Evolutionary conservation across 1,140 invertebrate species (phyloP).

Genomic region (Polypedilum vanderplanki): DNA sequence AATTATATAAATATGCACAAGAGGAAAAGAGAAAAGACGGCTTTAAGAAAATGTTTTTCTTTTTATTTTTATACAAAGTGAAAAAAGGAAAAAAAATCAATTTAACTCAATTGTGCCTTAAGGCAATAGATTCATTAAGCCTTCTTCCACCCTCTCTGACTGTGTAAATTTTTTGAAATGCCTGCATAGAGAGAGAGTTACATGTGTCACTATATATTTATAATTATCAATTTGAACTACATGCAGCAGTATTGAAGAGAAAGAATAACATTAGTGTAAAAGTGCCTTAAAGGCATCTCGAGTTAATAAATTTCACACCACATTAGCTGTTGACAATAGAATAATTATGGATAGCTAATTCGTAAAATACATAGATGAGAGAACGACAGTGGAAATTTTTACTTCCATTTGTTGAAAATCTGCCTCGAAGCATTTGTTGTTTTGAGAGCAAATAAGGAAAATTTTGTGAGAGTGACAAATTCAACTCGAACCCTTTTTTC

Average conservation of each 20-base stretch:
- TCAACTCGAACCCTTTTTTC: constrained; percentile 24
- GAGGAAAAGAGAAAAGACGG: too few species aligned
- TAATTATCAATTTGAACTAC: neutral
- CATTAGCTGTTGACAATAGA: constrained; percentile 35
- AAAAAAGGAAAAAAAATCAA: too few species aligned
- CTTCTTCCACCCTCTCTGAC: neutral
- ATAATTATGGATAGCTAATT: constrained; percentile 32
- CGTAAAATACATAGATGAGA: constrained; percentile 14
- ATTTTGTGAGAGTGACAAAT: constrained; percentile 20
- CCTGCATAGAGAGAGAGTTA: neutral
- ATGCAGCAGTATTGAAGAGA: too few species aligned
- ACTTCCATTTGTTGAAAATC: neutral
- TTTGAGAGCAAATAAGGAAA: neutral
- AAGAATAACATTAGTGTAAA: neutral
- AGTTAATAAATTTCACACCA: constrained; percentile 34
- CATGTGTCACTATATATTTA: neutral
- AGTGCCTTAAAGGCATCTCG: neutral
- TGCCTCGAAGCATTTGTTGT: neutral
- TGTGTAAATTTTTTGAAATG: too few species aligned
- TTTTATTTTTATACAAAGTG: too few species aligned
- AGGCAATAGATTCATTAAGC: neutral
- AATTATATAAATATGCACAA: too few species aligned
- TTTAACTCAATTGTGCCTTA: neutral
- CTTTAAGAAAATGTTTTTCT: too few species aligned
- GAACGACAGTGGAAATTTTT: neutral